Evolutionary conservation across 2,888 invertebrate species (phyloP).

Genomic region (Dendrolimus houi): DNA sequence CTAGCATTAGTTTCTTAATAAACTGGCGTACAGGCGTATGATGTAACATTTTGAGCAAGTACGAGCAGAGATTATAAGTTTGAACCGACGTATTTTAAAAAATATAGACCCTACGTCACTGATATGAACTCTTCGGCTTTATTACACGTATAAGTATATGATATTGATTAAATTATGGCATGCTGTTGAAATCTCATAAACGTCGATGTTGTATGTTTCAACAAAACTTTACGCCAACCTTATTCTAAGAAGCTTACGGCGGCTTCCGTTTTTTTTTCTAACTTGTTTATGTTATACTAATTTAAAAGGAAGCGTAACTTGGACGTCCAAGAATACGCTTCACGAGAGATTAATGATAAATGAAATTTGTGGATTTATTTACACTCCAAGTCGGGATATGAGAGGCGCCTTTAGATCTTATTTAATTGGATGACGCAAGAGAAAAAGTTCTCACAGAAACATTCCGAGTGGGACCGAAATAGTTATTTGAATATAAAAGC

Average conservation of each 20-base stretch:
- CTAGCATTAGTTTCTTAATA: no score
- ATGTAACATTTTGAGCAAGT: no score
- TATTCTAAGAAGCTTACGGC: slow-evolving; percentile 7
- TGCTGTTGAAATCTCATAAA: background rate
- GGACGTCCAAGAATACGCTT: slow-evolving; percentile 32
- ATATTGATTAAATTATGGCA: no score
- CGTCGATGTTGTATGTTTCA: slow-evolving; percentile 6
- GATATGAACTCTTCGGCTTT: no score
- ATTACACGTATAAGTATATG: no score
- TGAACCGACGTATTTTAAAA: no score
- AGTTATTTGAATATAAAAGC: background rate
- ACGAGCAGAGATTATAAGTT: no score
- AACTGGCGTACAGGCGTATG: no score
- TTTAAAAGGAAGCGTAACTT: slow-evolving; percentile 44
- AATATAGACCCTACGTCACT: no score
- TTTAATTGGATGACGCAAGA: slow-evolving; percentile 51
- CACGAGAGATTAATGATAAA: slow-evolving; percentile 50
- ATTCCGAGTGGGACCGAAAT: background rate
- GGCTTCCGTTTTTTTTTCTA: slow-evolving; percentile 19
- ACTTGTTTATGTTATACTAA: slow-evolving; percentile 44
- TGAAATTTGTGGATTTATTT: slow-evolving; percentile 35
- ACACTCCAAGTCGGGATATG: slow-evolving; percentile 24
- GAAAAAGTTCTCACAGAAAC: slow-evolving; percentile 13
- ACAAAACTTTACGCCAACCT: slow-evolving; percentile 4
- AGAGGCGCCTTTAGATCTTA: slow-evolving; percentile 22